Evolutionary conservation across 35 echinoderm and acorn worm species (phyloP).

Genomic region (Patiria miniata): DNA sequence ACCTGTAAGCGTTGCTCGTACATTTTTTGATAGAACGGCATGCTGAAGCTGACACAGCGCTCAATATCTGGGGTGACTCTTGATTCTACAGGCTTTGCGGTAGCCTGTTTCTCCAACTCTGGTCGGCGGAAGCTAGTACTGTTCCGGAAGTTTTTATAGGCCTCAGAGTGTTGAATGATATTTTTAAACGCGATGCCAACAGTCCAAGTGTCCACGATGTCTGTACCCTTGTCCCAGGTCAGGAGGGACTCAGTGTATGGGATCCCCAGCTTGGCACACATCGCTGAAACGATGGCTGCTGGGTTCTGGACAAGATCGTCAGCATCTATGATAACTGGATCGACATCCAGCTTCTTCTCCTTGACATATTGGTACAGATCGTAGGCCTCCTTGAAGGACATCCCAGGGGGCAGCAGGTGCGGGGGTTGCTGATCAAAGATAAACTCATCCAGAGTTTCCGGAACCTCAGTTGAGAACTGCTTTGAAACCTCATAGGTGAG

Average conservation of each 20-base stretch:
- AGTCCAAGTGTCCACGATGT: conserved; percentile 18
- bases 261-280: conserved; percentile 37
- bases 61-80: not conserved
- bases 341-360: conserved; percentile 19
- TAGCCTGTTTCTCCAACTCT: too few relatives aligned
- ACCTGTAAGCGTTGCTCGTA: not conserved
- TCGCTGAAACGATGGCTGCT: conserved; percentile 18
- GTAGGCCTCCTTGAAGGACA: conserved; percentile 12
- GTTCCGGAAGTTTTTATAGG: conserved; percentile 2
- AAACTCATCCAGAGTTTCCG: not conserved
- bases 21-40: conserved; percentile 19
- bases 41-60: not conserved
- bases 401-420: not conserved
- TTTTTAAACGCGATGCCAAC: not conserved
- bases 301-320: conserved; percentile 55
- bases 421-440: not conserved
- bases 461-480: not conserved
- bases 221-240: conserved; percentile 28
- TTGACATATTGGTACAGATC: conserved; percentile 29
- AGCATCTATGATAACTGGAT: conserved; percentile 58
- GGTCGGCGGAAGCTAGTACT: not conserved
- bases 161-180: not conserved
- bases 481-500: too few relatives aligned
- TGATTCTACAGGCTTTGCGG: not conserved
- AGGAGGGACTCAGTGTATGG: conserved; percentile 33